phyloP scores from a whole-genome alignment of 1,140 invertebrate genomes.

The Heliothis subflexa region DNA sequence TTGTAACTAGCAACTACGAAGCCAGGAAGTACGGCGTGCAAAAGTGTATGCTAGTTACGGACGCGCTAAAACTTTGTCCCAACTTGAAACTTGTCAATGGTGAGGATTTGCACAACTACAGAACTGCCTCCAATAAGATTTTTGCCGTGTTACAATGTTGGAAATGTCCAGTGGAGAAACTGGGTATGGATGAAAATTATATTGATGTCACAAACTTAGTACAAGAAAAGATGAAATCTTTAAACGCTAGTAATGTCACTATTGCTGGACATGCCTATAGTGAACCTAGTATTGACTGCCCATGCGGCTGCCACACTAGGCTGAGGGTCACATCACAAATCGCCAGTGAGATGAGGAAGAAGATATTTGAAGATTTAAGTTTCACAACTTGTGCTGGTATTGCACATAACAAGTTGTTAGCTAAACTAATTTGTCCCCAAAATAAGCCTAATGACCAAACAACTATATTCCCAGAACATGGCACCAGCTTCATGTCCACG shows the following conservation, averaged over 20 bases:
- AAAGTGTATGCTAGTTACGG: constrained; percentile 91
- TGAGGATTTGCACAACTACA: constrained; percentile 92
- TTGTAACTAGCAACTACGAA: constrained; percentile 93
- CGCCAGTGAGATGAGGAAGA: constrained; percentile 90
- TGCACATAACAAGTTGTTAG: constrained; percentile 93
- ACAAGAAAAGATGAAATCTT: constrained; percentile 82
- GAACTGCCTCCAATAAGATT: constrained; percentile 90
- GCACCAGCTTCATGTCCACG: constrained; percentile 88
- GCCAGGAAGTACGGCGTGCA: constrained; percentile 90
- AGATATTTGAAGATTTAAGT: constrained; percentile 88
- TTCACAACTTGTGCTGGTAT: constrained; percentile 94
- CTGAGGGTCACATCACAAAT: constrained; percentile 89
- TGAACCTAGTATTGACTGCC: constrained; percentile 86
- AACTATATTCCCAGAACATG: constrained; percentile 90
- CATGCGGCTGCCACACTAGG: constrained; percentile 90
- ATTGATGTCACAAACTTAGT: constrained; percentile 91
- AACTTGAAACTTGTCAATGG: constrained; percentile 90
- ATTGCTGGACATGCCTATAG: constrained; percentile 87
- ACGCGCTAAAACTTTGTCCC: constrained; percentile 90
- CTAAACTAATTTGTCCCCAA: constrained; percentile 91
- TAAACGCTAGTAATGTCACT: constrained; percentile 66
- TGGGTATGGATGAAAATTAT: constrained; percentile 94
- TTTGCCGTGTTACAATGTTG: constrained; percentile 89
- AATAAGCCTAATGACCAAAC: constrained; percentile 95
- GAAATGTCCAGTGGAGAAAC: constrained; percentile 90